These are phyloP conservation scores for Thymelicus lineola DNA, from an alignment of 2,888 invertebrate genomes.

Conservation along the genomic window DNA sequence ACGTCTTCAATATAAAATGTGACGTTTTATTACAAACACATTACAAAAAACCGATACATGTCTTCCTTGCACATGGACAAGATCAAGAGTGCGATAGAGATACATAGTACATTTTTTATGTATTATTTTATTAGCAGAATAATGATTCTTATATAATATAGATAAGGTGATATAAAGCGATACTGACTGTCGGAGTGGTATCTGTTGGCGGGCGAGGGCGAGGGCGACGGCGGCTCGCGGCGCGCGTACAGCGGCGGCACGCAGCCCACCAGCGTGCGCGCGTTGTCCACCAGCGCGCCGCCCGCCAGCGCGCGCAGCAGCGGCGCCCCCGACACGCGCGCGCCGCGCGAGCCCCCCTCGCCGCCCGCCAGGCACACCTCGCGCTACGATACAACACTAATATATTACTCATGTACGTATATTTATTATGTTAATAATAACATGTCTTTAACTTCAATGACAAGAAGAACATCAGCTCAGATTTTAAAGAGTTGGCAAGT, in stretches of 20 bases:
- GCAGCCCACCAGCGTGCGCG: constrained; percentile 72
- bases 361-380: constrained; percentile 58
- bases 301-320: constrained; percentile 88
- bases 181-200: constrained; percentile 87
- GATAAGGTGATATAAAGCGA: constrained; percentile 44
- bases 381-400: constrained; percentile 45
- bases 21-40: no score
- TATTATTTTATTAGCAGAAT: no score
- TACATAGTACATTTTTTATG: no score
- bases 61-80: no score
- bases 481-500: no score
- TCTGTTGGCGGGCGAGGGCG: constrained; percentile 44
- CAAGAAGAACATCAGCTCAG: no score
- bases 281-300: constrained; percentile 79
- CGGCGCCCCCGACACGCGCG: constrained; percentile 59
- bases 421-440: no score
- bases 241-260: constrained; percentile 62
- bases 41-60: no score
- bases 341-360: constrained; percentile 41
- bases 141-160: neutral
- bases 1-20: no score
- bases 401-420: no score
- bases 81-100: no score
- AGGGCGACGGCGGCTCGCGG: constrained; percentile 69
- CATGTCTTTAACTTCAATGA: no score